phyloP scores from a whole-genome alignment of 2,797 vertebrate genomes.

The Adelosebastes latens region DNA sequence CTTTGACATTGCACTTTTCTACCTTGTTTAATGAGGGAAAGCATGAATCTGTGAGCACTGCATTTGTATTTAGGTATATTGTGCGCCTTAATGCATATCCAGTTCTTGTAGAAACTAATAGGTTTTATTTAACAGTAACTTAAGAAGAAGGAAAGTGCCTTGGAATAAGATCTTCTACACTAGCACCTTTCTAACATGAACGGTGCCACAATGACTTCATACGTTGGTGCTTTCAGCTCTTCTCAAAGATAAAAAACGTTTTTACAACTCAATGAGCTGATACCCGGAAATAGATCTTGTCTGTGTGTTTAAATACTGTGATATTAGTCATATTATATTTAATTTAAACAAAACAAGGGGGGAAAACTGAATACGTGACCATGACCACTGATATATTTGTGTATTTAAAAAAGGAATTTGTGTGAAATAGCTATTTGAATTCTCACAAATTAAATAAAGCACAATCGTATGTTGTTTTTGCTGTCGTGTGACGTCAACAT shows the following conservation, averaged over 20 bases:
- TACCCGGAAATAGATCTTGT: constrained; percentile 60
- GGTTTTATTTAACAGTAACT: constrained; percentile 69
- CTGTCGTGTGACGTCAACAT: constrained; percentile 32
- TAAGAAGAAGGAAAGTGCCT: constrained; percentile 81
- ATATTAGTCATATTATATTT: constrained; percentile 70
- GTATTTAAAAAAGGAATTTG: constrained; percentile 71
- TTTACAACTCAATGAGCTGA: constrained; percentile 70
- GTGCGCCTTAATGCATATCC: constrained; percentile 78
- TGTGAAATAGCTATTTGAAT: constrained; percentile 72
- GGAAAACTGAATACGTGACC: constrained; percentile 54
- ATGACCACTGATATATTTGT: constrained; percentile 77
- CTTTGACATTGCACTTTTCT: constrained; percentile 84
- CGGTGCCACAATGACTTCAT: constrained; percentile 70
- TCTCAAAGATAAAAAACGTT: constrained; percentile 69
- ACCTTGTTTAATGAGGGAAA: constrained; percentile 74
- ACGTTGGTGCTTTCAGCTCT: constrained; percentile 82
- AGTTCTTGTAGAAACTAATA: constrained; percentile 71
- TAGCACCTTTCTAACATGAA: constrained; percentile 64
- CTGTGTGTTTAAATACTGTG: constrained; percentile 78
- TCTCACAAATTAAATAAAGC: constrained; percentile 81
- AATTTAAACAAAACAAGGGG: constrained; percentile 56
- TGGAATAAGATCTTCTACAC: constrained; percentile 79
- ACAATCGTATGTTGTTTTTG: constrained; percentile 70
- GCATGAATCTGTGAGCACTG: constrained; percentile 79
- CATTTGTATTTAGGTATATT: constrained; percentile 78